A percentile compares a stretch with the other conserved stretches of the same genome.
Evolutionary conservation across 2,888 invertebrate species (phyloP).

Genomic region (Ochropacha duplaris): DNA sequence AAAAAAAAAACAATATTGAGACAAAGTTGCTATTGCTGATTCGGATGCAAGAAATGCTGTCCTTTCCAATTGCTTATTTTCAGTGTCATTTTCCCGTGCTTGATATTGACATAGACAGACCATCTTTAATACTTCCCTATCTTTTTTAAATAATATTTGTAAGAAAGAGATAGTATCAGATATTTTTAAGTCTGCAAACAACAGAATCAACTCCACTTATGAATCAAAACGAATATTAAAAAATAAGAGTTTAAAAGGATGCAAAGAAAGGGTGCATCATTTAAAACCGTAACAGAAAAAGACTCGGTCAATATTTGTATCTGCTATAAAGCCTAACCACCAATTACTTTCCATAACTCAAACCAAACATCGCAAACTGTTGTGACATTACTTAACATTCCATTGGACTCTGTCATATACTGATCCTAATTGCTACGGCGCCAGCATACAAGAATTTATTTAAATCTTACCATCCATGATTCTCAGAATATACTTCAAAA

Average conservation of each 20-base stretch:
- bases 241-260: background rate
- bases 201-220: too few species aligned
- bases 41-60: too few species aligned
- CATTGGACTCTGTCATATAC: slow-evolving; percentile 26
- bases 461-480: slow-evolving; percentile 32
- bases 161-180: too few species aligned
- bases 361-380: slow-evolving; percentile 5
- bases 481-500: slow-evolving; percentile 38
- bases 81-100: too few species aligned
- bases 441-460: slow-evolving; percentile 39
- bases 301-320: background rate
- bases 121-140: too few species aligned
- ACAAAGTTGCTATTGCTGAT: too few species aligned
- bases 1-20: too few species aligned
- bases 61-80: too few species aligned
- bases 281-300: background rate
- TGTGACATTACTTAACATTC: slow-evolving; percentile 15
- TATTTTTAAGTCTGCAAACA: too few species aligned
- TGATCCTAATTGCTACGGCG: slow-evolving; percentile 54
- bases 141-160: too few species aligned
- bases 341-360: background rate
- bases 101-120: too few species aligned
- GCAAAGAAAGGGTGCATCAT: background rate
- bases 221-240: background rate
- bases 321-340: background rate